These are phyloP conservation scores for Hucho hucho DNA, from an alignment of 2,113 vertebrate species.

Conservation along the genomic window DNA sequence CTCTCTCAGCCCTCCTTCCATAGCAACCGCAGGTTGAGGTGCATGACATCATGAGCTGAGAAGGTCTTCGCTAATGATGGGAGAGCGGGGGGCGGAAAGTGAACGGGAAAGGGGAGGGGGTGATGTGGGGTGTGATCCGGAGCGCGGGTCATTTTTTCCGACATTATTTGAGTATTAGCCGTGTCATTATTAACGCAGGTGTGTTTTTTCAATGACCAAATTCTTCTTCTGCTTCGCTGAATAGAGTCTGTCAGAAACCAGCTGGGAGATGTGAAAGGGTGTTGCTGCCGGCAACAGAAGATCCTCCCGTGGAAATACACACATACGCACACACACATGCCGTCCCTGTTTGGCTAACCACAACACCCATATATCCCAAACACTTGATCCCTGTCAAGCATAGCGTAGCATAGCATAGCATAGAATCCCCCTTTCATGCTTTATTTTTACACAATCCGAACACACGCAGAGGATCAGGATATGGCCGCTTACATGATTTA, in stretches of 20 bases:
- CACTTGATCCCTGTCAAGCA: neutral
- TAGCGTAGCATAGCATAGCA: neutral
- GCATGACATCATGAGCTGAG: conserved; percentile 38
- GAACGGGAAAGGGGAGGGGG: neutral
- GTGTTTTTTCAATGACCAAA: conserved; percentile 47
- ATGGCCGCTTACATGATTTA: conserved; percentile 23
- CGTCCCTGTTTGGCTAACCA: neutral
- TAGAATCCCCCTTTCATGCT: neutral
- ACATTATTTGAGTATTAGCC: conserved; percentile 35
- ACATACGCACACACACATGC: neutral
- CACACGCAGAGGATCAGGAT: conserved; percentile 6
- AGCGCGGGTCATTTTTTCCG: conserved; percentile 33
- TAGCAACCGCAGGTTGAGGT: conserved; percentile 26
- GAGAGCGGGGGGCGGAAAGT: neutral
- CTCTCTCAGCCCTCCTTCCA: conserved; percentile 20
- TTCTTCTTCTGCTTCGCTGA: conserved; percentile 22
- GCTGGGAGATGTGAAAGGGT: conserved; percentile 12
- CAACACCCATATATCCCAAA: neutral
- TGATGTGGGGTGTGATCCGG: conserved; percentile 22
- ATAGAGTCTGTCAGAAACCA: conserved; percentile 13
- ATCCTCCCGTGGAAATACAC: neutral
- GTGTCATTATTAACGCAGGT: conserved; percentile 42
- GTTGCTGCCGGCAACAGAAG: neutral
- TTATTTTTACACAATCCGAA: conserved; percentile 15
- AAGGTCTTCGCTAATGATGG: conserved; percentile 34